Evolutionary conservation across 1,140 invertebrate genomes (phyloP), one percentile per base, ranked within the genome.

Genomic region (Bursaphelenchus mucronatus): DNA sequence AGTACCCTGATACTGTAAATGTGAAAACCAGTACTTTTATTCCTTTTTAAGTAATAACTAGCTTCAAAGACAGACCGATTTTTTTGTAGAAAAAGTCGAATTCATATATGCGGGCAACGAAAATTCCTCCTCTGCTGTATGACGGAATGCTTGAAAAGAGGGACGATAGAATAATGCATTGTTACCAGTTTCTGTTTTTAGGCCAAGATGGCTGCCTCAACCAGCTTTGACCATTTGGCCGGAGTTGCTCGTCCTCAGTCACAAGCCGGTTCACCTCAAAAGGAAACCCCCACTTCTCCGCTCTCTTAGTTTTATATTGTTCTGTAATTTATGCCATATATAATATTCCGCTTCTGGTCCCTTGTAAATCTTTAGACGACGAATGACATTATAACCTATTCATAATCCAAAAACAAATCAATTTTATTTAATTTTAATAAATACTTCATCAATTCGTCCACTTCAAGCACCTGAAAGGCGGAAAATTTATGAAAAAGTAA

Each of bases 121-220:
- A n/a, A n/a, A n/a, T n/a, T n/a, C n/a, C n/a, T n/a, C n/a, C n/a
- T n/a, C n/a, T n/a, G n/a, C 49, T 52, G n/a, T 45, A 41, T 15
- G 9, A 13, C 40, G 49, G 17, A 40, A 19, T 44, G 8, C 11
- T 69, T 39, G 21, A 10, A 17, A 54, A 6, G 19, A 71, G 30
- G 30, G 30, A 30, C 2, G 30, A 56, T 19, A n/a, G 43, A 19
- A 59, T 52, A 17, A 45, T 17, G 44, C 17, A 30, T 43, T 43
- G 73, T 6, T 17, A 54, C 46, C 30, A 43, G 45, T 51, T 10
- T 51, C 13, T 9, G 11, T 51, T 49, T 58, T 46, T 50, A 79
- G 76, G 79, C 78, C 39, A 79, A 75, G 51, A 81, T 80, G 78
- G 79, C 79, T 39, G 78, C 78, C 41, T 80, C 78, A 9, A 81